Evolutionary conservation across 2,797 vertebrate genomes (phyloP).

Genomic region (Anniella stebbinsi): DNA sequence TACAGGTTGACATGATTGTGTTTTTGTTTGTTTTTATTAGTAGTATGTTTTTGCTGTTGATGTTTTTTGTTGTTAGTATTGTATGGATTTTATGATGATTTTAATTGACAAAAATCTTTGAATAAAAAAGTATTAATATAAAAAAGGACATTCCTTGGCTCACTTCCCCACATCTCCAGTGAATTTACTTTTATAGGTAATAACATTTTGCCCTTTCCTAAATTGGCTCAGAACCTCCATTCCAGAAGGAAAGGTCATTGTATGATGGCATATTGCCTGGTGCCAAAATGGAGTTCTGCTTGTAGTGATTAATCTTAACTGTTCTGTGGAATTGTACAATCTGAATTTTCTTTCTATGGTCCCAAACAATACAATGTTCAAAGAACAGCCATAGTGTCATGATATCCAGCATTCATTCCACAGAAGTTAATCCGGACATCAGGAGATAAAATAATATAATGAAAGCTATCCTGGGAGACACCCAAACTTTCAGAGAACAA

Average conservation of each 20-base stretch:
- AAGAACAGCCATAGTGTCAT: not conserved
- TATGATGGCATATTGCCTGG: not conserved
- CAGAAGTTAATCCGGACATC: not conserved
- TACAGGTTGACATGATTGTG: too few relatives aligned
- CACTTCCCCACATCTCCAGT: not conserved
- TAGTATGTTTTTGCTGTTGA: too few relatives aligned
- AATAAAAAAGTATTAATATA: too few relatives aligned
- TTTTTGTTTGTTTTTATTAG: too few relatives aligned
- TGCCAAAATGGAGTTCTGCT: not conserved
- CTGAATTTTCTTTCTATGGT: not conserved
- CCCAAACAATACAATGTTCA: not conserved
- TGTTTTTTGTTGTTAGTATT: too few relatives aligned
- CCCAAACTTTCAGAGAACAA: not conserved
- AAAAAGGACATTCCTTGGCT: not conserved
- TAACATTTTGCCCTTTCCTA: not conserved
- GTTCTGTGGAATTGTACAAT: not conserved
- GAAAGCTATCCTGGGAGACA: not conserved
- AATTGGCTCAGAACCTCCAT: not conserved
- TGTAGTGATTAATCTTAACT: not conserved
- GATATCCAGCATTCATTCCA: not conserved
- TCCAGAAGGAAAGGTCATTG: not conserved
- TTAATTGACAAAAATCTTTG: too few relatives aligned
- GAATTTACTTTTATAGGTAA: not conserved
- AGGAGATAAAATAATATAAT: not conserved
- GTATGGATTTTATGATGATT: too few relatives aligned